These are phyloP conservation scores for Ernsta delagoae DNA, from an alignment of 2,888 invertebrate species.

Conservation along the genomic window DNA sequence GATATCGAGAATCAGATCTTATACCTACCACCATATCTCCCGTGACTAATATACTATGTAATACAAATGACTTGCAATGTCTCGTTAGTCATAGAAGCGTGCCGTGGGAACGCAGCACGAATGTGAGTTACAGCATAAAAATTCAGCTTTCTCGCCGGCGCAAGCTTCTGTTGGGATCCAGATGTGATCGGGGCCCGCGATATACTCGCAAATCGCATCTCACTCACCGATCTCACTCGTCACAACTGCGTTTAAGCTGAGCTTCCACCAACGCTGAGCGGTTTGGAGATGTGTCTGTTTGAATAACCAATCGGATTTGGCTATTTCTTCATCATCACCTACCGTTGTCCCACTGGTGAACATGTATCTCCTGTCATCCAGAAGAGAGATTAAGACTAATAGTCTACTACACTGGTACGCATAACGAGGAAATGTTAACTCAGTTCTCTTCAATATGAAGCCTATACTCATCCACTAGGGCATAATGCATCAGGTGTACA, in stretches of 20 bases:
- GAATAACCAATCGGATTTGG: no score
- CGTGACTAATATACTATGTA: constrained; percentile 30
- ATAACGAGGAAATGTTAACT: no score
- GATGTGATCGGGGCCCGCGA: constrained; percentile 76
- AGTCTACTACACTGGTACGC: no score
- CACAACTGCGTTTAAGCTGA: constrained; percentile 32
- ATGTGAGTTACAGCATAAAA: constrained; percentile 70
- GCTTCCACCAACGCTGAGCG: no score
- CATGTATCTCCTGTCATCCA: no score
- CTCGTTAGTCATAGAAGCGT: constrained; percentile 39
- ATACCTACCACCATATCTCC: constrained; percentile 1
- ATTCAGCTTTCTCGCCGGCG: constrained; percentile 72
- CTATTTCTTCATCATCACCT: no score
- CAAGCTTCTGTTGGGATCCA: constrained; percentile 72
- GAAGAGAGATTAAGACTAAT: no score
- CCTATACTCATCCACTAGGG: no score
- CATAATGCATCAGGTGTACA: no score
- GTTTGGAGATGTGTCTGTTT: no score
- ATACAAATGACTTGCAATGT: constrained; percentile 9
- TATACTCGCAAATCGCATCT: constrained; percentile 64
- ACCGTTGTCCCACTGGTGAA: no score
- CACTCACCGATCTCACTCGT: constrained; percentile 55
- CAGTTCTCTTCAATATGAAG: no score
- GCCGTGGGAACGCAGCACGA: constrained; percentile 65
- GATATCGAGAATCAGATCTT: constrained; percentile 8